Evolutionary conservation across 2,888 invertebrate species (phyloP), one percentile per base, ranked within the genome.

Genomic region (Craniophora ligustri): DNA sequence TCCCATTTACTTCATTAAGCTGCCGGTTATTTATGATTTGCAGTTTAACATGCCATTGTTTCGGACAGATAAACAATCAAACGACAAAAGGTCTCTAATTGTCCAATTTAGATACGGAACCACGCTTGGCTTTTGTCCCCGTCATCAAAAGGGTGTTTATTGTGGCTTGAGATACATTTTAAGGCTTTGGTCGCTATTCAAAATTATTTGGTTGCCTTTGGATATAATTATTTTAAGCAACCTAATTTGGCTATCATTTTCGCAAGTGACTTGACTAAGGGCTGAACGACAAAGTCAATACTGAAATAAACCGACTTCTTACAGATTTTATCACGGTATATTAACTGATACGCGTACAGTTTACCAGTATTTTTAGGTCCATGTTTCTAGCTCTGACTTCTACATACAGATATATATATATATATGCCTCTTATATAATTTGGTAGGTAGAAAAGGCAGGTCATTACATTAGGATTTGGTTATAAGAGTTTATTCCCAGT

Each of bases 31-130:
- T 84, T 84, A 81, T 77, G 78, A 82, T 81, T 77, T 78, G 61
- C 57, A 62, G 62, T 61, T 56, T 54, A 47, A 46, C 63, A 57
- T 58, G 60, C 64, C 76, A 59, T 80, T 82, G 83, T 79, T 75
- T 66, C 56, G 74, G 75, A 71, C 76, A 84, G 80, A 79, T 78
- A 82, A 84, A 84, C 82, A 84, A 84, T 84, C 79, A 79, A 73
- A 81, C 72, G 79, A 84, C 83, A 84, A 84, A 83, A 76, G 80
- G 76, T 71, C 57, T 77, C 76, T 82, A 84, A 84, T 83, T 82
- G 84, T 79, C 74, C 78, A 83, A 83, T 84, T 84, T 81, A 79
- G 79, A 76, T 77, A 78, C 73, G 78, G 74, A 75, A 79, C 76
- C 76, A 70, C 67, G 72, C 66, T 58, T 66, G 68, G 72, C 71